These are phyloP conservation scores for Pristiophorus japonicus DNA, from an alignment of 2,113 vertebrate species.

Conservation along the genomic window DNA sequence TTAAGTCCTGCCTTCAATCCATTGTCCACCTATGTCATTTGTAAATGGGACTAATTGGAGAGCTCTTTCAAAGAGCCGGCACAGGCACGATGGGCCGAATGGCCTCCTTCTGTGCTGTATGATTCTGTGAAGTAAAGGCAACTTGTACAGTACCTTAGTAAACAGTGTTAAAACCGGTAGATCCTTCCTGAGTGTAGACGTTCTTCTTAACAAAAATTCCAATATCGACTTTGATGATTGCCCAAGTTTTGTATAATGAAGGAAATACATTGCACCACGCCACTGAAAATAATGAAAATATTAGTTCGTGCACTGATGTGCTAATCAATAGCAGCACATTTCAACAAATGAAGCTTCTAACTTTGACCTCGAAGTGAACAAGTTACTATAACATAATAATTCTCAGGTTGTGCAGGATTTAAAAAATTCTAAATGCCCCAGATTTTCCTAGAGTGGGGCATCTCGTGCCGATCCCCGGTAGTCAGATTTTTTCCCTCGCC, in stretches of 20 bases:
- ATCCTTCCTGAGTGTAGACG: constrained; percentile 43
- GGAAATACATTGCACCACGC: constrained; percentile 42
- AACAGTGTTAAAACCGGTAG: constrained; percentile 72
- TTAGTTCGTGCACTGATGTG: background rate
- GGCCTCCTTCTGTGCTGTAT: background rate
- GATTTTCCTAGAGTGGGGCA: background rate
- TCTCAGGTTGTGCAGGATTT: background rate
- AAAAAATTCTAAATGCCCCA: background rate
- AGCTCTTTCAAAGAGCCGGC: background rate
- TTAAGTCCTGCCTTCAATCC: background rate
- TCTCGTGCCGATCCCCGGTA: background rate
- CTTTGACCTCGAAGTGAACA: background rate
- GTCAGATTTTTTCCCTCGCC: background rate
- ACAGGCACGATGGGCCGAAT: background rate
- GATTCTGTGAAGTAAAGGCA: background rate
- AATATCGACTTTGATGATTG: constrained; percentile 42
- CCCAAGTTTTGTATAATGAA: constrained; percentile 31
- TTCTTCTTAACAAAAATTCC: constrained; percentile 45
- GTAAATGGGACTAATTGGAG: background rate
- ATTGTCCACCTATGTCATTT: background rate
- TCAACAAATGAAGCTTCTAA: background rate
- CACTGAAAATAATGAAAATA: constrained; percentile 38
- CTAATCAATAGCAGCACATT: background rate
- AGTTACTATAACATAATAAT: background rate
- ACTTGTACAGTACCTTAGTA: constrained; percentile 66